Evolutionary conservation across 2,113 vertebrate genomes (phyloP).

Genomic region (Clarias magur): DNA sequence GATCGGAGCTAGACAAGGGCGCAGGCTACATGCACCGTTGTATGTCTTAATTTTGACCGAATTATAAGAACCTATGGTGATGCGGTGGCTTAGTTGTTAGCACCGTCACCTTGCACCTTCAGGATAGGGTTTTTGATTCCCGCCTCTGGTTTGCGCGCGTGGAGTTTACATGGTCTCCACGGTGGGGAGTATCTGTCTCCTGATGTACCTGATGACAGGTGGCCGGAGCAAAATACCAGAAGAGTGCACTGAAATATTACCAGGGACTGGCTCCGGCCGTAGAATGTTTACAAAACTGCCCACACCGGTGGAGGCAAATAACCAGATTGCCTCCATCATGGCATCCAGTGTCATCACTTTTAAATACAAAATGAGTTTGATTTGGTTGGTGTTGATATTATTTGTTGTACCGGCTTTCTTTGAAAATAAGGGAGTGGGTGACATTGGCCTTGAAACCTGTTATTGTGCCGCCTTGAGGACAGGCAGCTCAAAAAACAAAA

Average conservation of each 20-base stretch:
- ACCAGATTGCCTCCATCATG: neutral
- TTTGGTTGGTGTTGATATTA: slow-evolving; percentile 50
- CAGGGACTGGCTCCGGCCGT: neutral
- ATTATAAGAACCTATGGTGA: neutral
- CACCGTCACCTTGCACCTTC: too few relatives aligned
- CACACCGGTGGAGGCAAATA: neutral
- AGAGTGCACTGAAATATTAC: too few relatives aligned
- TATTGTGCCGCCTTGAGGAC: slow-evolving; percentile 78
- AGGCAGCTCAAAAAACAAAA: slow-evolving; percentile 58
- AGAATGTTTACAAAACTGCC: neutral
- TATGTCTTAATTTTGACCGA: neutral
- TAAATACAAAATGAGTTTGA: neutral
- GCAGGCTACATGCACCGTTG: neutral
- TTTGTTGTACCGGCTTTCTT: neutral
- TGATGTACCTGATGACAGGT: too few relatives aligned
- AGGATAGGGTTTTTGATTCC: too few relatives aligned
- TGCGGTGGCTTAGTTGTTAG: too few relatives aligned
- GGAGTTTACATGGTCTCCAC: too few relatives aligned
- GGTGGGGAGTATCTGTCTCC: too few relatives aligned
- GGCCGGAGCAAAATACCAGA: too few relatives aligned
- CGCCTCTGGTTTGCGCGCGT: too few relatives aligned
- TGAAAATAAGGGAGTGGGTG: slow-evolving; percentile 56
- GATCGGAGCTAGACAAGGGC: neutral
- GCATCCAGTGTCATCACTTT: slow-evolving; percentile 60
- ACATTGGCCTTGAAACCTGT: slow-evolving; percentile 77